Base-by-base conservation (phyloP, 2,888 invertebrate genomes). In the Lasioglossum lativentre region DNA sequence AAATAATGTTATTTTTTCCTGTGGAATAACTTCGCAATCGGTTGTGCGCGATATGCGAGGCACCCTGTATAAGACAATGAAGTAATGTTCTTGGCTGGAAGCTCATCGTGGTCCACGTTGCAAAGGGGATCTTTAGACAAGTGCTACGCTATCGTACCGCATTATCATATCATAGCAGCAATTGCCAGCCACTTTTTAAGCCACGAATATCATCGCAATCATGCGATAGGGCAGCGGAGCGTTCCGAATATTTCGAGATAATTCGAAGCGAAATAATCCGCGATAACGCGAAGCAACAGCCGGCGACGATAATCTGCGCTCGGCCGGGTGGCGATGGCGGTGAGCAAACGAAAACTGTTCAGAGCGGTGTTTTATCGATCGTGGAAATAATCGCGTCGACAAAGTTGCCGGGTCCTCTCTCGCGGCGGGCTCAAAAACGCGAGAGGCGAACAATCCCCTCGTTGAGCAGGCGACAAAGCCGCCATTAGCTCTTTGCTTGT, bases 401-500 rank as follows among this genome's bases (percentile, higher is more conserved):
- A 70, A 70, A 70, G 40, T 70, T 40, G 40, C 70, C 40, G 40
- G n/a, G n/a, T 56, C n/a, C n/a, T 56, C 56, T n/a, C 40, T 14
- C 12, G 40, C 14, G 40, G 40, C 23, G 38, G n/a, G 23, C 47
- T 66, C 38, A 38, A 66, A 74, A 74, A 66, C 47, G 66, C 27
- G 19, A 2, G 47, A 4, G n/a, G 27, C 38, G 47, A 52, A 79
- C 71, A 78, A 71, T 78, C 78, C 27, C 14, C 47, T 52, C 42
- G 45, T 78, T 68, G 66, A 73, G 56, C 56, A 42, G 52, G 78
- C 80, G 70, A 52, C 75, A 75, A 75, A 75, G 75, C 72, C 34
- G 45, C 68, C 75, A 52, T 85, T 86, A 84, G 63, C 80, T 71
- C 45, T 78, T 79, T 30, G 78, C 85, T 70, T 47, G 78, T 76